phyloP scores from a whole-genome alignment of 2,113 vertebrate genomes.

The Tragelaphus buxtoni region DNA sequence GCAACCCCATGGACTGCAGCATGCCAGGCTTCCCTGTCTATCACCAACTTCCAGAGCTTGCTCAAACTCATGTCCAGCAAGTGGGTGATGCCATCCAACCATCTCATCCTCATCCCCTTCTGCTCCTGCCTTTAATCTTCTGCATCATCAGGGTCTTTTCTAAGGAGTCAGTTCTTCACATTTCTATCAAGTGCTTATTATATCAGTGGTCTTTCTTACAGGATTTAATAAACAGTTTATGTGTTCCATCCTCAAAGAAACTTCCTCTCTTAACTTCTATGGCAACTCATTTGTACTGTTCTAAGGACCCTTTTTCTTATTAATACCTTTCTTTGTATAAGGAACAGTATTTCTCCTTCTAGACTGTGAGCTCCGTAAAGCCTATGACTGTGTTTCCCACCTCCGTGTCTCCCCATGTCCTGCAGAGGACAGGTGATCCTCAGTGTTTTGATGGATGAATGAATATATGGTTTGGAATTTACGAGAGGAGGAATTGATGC shows the following conservation, averaged over 20 bases:
- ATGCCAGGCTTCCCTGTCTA: neutral
- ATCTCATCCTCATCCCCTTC: neutral
- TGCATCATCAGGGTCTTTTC: neutral
- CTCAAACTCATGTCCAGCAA: neutral
- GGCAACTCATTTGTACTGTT: neutral
- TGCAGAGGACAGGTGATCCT: neutral
- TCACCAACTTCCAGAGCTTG: neutral
- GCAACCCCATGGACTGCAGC: neutral
- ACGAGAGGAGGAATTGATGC: neutral
- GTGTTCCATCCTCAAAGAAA: neutral
- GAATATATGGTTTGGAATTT: neutral
- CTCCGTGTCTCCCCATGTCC: neutral
- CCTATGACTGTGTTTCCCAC: neutral
- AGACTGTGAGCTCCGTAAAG: neutral
- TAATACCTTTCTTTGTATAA: neutral
- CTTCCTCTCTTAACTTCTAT: neutral
- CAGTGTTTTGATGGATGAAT: neutral
- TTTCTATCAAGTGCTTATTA: neutral
- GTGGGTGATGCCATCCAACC: neutral
- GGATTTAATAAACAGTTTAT: neutral
- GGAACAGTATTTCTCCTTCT: neutral
- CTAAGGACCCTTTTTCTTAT: neutral
- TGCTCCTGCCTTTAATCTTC: neutral
- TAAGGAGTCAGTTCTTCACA: neutral
- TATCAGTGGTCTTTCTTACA: neutral